Percentiles rank a stretch among this genome's conserved stretches.
phyloP scores from a whole-genome alignment of 1,140 invertebrate genomes.

The Trichoplusia ni region DNA sequence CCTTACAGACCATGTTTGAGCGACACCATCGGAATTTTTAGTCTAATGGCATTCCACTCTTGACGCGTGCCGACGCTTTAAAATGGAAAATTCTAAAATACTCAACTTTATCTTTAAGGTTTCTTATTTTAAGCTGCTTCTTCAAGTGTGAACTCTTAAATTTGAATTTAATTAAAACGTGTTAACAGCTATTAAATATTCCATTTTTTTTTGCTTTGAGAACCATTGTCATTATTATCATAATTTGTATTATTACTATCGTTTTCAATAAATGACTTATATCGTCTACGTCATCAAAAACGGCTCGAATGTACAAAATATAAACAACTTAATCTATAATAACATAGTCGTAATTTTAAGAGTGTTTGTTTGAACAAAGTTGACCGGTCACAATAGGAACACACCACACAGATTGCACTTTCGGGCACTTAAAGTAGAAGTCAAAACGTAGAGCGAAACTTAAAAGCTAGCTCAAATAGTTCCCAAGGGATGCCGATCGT shows the following conservation, averaged over 20 bases:
- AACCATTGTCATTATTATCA: too few relatives aligned
- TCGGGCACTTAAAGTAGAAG: conserved; percentile 57
- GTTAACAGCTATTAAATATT: too few relatives aligned
- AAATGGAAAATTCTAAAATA: conserved; percentile 15
- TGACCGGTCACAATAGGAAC: conserved; percentile 32
- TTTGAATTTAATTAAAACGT: too few relatives aligned
- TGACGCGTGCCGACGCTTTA: conserved; percentile 1
- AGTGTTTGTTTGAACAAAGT: too few relatives aligned
- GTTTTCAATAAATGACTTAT: too few relatives aligned
- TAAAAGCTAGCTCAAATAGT: conserved; percentile 56
- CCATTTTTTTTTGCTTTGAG: too few relatives aligned
- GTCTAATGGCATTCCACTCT: conserved; percentile 27
- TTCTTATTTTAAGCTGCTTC: not conserved
- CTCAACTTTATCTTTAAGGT: not conserved
- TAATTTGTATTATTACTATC: too few relatives aligned
- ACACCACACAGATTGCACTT: conserved; percentile 48
- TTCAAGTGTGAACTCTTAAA: too few relatives aligned
- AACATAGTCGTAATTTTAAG: too few relatives aligned
- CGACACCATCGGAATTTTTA: conserved; percentile 32
- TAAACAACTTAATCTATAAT: too few relatives aligned
- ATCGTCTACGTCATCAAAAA: too few relatives aligned
- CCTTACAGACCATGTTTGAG: not conserved
- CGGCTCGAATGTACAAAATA: too few relatives aligned
- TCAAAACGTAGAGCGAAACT: conserved; percentile 54
- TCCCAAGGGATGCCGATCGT: conserved; percentile 40